These are phyloP conservation scores for Martes martes DNA, from an alignment of 2,113 vertebrate species.

Conservation along the genomic window DNA sequence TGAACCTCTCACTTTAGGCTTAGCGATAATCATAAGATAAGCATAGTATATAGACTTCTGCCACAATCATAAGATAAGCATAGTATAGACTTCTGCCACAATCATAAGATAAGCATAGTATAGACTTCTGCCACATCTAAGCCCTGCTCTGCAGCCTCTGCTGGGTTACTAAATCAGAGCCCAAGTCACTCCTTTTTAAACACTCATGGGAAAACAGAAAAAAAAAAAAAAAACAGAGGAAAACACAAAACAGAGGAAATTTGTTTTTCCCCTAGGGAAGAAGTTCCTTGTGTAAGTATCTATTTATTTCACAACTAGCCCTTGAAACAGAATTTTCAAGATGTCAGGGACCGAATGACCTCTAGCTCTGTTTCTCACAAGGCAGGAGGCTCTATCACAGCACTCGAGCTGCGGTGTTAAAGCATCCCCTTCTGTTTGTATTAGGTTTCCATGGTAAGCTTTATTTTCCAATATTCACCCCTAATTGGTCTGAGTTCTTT, in stretches of 20 bases:
- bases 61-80: neutral
- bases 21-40: neutral
- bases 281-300: neutral
- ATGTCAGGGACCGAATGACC: neutral
- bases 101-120: neutral
- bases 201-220: neutral
- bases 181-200: neutral
- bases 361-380: neutral
- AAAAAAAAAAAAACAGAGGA: neutral
- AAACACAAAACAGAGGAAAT: neutral
- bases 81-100: neutral
- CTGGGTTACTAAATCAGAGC: neutral
- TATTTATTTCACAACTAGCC: neutral
- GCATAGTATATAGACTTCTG: neutral
- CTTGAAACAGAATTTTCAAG: neutral
- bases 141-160: neutral
- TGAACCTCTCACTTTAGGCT: neutral
- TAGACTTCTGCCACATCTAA: neutral
- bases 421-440: neutral
- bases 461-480: neutral
- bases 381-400: neutral
- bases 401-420: neutral
- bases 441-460: neutral
- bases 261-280: neutral
- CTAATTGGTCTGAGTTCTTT: neutral